Base-by-base conservation (phyloP, 2,888 invertebrate genomes). In the Oscheius sp. region DNA sequence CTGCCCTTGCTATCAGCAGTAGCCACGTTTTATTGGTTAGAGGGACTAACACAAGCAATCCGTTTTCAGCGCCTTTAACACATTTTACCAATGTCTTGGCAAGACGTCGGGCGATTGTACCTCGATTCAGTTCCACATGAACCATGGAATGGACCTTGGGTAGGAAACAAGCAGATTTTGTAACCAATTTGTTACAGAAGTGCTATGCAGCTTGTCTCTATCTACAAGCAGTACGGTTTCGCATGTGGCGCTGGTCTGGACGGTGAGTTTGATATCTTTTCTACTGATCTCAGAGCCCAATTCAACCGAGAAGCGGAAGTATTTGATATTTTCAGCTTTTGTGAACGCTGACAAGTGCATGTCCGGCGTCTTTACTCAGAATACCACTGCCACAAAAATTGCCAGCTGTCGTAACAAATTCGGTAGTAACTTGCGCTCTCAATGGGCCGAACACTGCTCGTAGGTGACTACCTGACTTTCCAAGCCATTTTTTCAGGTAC, bases 221-320 rank as follows among this genome's bases (percentile, higher is more conserved):
- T 79, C 59, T 80, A 79, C 72, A 74, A 58, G 37, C 79, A 80
- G 73, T 80, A 78, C 66, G 79, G 77, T 50, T 80, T 80, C 63
- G 78, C 80, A 13, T 80, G 80, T 59, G 80, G 80, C 32, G 80
- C 79, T 32, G 80, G 80, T 21, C 72, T 80, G 7, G 80, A 80
- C 63, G 76, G 75, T 75, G n/a, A 51, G 70, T 70, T 58, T 35
- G 35, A 51, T 13, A 42, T 13, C 29, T 42, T 33, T 42, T 21
- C n/a, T n/a, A 42, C 2, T n/a, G 33, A 33, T 10, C 4, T 63
- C 48, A 3, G 29, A 59, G 29, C n/a, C 4, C 1, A 59, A 59
- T 37, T 35, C 29, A n/a, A 29, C 3, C 3, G 29, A 21, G n/a
- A 53, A 11, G n/a, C 53, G 53, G 53, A 53, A 53, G 53, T 53